Evolutionary conservation across 2,888 invertebrate genomes (phyloP), one percentile per base, ranked within the genome.

Genomic region (Aleiodes alternator): DNA sequence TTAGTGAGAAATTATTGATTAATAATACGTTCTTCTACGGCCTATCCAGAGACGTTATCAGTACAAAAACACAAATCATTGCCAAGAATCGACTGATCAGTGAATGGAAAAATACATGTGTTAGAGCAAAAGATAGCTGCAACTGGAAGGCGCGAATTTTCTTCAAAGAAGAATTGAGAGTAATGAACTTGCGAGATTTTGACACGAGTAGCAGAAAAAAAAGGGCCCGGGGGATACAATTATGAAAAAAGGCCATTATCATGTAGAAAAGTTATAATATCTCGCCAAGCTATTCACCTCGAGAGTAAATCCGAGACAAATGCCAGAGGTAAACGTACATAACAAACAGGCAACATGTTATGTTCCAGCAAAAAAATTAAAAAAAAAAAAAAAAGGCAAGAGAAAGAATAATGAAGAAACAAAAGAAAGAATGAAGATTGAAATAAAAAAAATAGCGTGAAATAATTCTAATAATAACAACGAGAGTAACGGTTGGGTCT

Each of bases 401-500:
- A 68, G 29, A 3, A 16, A 23, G 4, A 16, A 7, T 7, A 14
- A 50, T 29, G 51, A 14, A 11, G 31, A 12, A 68, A 29, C 16
- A 34, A 59, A 29, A 23, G 23, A 31, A 51, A 68, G n/a, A n/a
- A n/a, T n/a, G 16, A 29, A 6, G 31, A 64, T 43, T 50, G 23
- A 23, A 23, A 66, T n/a, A 53, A 55, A 48, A 38, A 64, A 66
- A 73, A 56, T 38, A 43, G 61, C 31, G 59, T 69, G 59, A 69
- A 68, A 51, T 31, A 68, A 51, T 68, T 68, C 51, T 69, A 69
- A 75, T 61, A 75, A 75, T 75, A 70, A 70, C 64, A 75, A 48
- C 61, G 72, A 66, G 66, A 71, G 50, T 64, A 64, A 72, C 66
- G 68, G 70, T 57, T 61, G 74, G 70, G 50, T 76, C 76, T 69